Evolutionary conservation across 35 echinoderm and acorn worm genomes (phyloP).

Genomic region (Heliocidaris tuberculata): DNA sequence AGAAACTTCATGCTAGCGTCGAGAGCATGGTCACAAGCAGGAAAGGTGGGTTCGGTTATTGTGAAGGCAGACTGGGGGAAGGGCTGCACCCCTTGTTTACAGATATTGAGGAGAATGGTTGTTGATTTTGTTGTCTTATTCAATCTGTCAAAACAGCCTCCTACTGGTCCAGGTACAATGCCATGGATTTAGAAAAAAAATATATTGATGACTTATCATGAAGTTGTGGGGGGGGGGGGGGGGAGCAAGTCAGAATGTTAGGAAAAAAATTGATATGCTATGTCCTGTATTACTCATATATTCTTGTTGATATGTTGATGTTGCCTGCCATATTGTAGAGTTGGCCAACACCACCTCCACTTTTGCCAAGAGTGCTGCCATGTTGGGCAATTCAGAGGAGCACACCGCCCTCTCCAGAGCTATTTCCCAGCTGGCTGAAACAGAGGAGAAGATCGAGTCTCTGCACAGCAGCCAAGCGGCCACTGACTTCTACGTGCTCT

Average conservation of each 20-base stretch:
- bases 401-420: conserved; percentile 95
- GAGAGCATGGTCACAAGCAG: conserved; percentile 89
- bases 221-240: too few species aligned
- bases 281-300: too few species aligned
- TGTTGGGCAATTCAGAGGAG: conserved; percentile 96
- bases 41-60: conserved; percentile 70
- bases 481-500: conserved; percentile 96
- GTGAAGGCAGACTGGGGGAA: neutral
- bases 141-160: neutral
- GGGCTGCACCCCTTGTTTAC: neutral
- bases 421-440: conserved; percentile 93
- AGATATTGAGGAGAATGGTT: neutral
- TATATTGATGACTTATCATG: too few species aligned
- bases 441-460: conserved; percentile 92
- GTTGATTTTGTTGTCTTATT: neutral
- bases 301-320: too few species aligned
- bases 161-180: too few species aligned
- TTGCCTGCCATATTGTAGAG: conserved; percentile 47
- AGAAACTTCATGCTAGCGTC: conserved; percentile 92
- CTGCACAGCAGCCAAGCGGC: conserved; percentile 82
- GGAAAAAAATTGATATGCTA: too few species aligned
- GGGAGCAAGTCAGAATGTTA: too few species aligned
- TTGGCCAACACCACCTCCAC: conserved; percentile 76
- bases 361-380: conserved; percentile 98
- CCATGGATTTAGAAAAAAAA: too few species aligned